Base-by-base conservation (phyloP, 2,113 vertebrate species). In the Eulacestoma nigropectus region DNA sequence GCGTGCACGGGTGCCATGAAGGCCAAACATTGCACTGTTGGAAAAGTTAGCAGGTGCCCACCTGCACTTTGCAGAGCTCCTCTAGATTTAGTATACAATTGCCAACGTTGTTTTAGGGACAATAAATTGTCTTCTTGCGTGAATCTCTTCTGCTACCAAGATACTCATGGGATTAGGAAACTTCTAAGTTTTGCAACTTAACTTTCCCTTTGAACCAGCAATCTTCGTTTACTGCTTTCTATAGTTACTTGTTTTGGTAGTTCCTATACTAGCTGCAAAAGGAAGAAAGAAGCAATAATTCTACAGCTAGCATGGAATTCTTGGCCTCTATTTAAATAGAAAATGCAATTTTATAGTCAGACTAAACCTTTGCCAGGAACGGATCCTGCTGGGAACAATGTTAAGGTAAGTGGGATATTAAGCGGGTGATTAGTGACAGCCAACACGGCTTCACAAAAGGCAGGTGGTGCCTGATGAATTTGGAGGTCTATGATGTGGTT, bases 301-400 rank as follows among this genome's bases (percentile, higher is more conserved):
- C 32, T 49, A 39, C 44, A 89, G 60, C 41, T 87, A 72, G 21
- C 19, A 44, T 64, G 62, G 49, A 52, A 77, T 78, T 74, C 13
- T 83, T 87, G 65, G 32, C 44, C 15, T 91, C 68, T 47, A 9
- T 91, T 87, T 85, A 73, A 95, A 52, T 21, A 93, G 74, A 85
- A 91, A 82, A 90, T 44, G 19, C 10, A 29, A 2, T 75, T 85
- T 95, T 73, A 41, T 68, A 41, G 29, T 73, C 52, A 26, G 42
- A 37, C 29, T 82, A 37, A 89, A 78, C 22, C 35, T 6, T 55
- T 75, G 39, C 33, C 39, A 60, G 3, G 6, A 89, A n/a, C 16
- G 16, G 35, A 50, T 39, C 74, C 23, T 89, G 3, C 68, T 29
- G 18, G 67, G 41, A 63, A 18, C 18, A 32, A 1, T 27, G 14